Evolutionary conservation across 2,797 vertebrate genomes (phyloP).

Genomic region (Antennarius maculatus): DNA sequence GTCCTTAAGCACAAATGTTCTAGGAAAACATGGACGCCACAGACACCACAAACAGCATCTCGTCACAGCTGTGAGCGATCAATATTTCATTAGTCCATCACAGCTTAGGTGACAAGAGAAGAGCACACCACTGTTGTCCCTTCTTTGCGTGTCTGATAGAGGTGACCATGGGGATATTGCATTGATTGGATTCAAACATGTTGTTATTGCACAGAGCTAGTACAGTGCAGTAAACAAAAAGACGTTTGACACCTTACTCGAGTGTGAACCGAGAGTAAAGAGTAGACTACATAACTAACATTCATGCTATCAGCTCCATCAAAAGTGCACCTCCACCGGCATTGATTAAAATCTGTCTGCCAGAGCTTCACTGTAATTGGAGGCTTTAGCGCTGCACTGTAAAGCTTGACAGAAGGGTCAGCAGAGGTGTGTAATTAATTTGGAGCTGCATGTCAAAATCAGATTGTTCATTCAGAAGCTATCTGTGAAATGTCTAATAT

Average conservation of each 20-base stretch:
- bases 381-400: constrained; percentile 43
- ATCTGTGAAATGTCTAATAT: neutral
- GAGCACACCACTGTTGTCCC: constrained; percentile 48
- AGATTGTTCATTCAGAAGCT: neutral
- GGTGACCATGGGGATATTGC: constrained; percentile 73
- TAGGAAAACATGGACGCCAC: constrained; percentile 9
- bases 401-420: constrained; percentile 38
- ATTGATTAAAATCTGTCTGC: constrained; percentile 68
- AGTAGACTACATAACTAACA: too few species aligned
- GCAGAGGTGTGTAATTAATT: neutral
- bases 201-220: too few species aligned
- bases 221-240: too few species aligned
- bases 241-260: too few species aligned
- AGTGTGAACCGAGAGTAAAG: too few species aligned
- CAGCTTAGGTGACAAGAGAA: constrained; percentile 73
- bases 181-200: too few species aligned
- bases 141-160: constrained; percentile 47
- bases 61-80: constrained; percentile 63
- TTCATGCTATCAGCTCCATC: constrained; percentile 25
- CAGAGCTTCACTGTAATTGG: constrained; percentile 44
- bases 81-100: constrained; percentile 77
- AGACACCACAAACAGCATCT: constrained; percentile 10
- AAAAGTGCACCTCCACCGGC: constrained; percentile 49
- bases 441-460: constrained; percentile 3
- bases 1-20: constrained; percentile 3